Percentiles rank a stretch among this genome's conserved stretches.
These are phyloP conservation scores for Lepus europaeus DNA, from an alignment of 2,113 vertebrate species.

Conservation along the genomic window DNA sequence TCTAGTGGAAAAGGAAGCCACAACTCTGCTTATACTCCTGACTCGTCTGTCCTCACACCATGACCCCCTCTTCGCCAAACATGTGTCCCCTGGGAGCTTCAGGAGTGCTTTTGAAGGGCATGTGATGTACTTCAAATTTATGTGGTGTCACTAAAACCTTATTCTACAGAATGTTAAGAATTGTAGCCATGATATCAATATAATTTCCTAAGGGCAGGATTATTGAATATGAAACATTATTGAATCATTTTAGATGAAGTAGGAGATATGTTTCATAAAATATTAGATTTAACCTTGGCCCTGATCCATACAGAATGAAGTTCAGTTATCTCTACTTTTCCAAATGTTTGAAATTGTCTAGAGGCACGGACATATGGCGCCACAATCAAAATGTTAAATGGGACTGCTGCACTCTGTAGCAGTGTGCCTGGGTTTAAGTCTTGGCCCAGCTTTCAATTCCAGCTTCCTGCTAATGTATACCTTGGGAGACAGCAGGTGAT, in stretches of 20 bases:
- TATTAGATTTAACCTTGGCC: not conserved
- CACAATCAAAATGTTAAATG: too few relatives aligned
- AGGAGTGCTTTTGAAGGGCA: not conserved
- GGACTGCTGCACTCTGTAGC: too few relatives aligned
- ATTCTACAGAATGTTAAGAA: not conserved
- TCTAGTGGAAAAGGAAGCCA: not conserved
- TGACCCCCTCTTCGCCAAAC: not conserved
- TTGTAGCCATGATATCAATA: not conserved
- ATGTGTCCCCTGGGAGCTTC: not conserved
- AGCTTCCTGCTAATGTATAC: too few relatives aligned
- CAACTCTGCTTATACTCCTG: not conserved
- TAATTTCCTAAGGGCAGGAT: constrained; percentile 1
- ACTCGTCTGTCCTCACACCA: not conserved
- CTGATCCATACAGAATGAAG: not conserved
- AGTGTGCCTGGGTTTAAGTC: too few relatives aligned
- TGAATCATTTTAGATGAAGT: constrained; percentile 36
- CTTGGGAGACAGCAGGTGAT: too few relatives aligned
- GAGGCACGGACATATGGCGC: not conserved
- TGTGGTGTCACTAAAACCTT: constrained; percentile 43
- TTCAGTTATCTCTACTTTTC: constrained; percentile 61
- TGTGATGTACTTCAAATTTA: not conserved
- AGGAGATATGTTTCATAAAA: constrained; percentile 17
- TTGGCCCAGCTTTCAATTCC: too few relatives aligned
- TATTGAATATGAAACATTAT: not conserved
- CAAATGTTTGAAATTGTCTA: constrained; percentile 17